Base-by-base conservation (phyloP, 2,797 vertebrate species). In the Cephalopachus bancanus region DNA sequence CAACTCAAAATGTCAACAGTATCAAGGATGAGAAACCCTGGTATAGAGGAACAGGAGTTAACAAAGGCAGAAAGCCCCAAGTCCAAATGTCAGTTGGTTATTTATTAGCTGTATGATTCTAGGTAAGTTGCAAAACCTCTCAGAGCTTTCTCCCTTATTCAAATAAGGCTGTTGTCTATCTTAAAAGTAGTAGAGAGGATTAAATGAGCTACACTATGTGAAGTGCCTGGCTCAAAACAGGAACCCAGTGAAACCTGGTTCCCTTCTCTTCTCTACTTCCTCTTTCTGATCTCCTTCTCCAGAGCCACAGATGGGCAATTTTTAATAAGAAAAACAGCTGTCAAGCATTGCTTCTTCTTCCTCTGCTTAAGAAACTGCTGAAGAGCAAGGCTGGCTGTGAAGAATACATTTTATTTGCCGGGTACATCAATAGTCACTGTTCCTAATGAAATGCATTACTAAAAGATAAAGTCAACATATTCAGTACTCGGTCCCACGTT, bases 391-490 rank as follows among this genome's bases (percentile, higher is more conserved):
- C 83, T 94, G 79, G 37, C 91, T 67, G 62, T 62, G 72, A 97
- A 94, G 69, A 93, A 95, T 15, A 44, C 28, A 37, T 57, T 76
- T 76, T 81, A 67, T 89, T 76, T 76, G 33, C 86, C 11, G 2
- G 37, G 44, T 7, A 57, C 33, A 59, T 92, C 88, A 92, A 62
- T 33, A 17, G 64, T 10, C 72, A 37, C 28, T 86, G 85, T 59
- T 94, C 91, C 89, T 91, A 96, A 85, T 60, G 62, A 97, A 69
- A 75, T 80, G 57, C 15, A 91, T 96, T 94, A 97, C 86, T 95
- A 96, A 97, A 95, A 96, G 95, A 94, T 88, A 96, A 96, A 96
- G 74, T 33, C 89, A 95, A 92, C 60, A 17, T 53, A 72, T 75
- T 90, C 85, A 93, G 90, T 95, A 95, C 96, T 92, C 60, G 78